Conservation (phyloP, 2,113 vertebrate genomes). For the Antechinus flavipes region DNA sequence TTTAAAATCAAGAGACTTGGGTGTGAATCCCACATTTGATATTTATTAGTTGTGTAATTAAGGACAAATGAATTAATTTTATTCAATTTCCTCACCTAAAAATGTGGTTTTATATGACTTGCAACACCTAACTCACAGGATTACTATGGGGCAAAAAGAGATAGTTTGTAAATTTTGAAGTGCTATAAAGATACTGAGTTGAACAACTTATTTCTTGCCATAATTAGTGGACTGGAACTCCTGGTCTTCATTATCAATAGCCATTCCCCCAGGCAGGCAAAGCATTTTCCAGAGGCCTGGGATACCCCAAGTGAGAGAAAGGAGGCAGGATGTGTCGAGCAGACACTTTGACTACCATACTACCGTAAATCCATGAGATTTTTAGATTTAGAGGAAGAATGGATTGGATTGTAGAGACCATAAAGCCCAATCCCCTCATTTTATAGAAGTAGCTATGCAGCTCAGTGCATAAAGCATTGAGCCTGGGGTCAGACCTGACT, state of each 20-base stretch:
- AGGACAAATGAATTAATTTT: not conserved
- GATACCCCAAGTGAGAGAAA: not conserved
- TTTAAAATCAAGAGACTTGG: not conserved
- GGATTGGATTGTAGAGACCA: too few species aligned
- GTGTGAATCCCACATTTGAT: not conserved
- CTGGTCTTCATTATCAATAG: not conserved
- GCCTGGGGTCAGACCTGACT: too few species aligned
- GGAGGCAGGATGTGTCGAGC: not conserved
- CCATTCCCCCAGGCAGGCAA: not conserved
- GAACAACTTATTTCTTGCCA: not conserved
- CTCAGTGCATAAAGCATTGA: not conserved
- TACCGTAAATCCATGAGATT: too few species aligned
- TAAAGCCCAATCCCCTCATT: not conserved
- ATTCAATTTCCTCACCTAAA: not conserved
- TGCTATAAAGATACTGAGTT: not conserved
- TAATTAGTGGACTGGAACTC: not conserved
- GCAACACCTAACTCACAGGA: not conserved
- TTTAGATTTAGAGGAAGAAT: not conserved
- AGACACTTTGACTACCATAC: not conserved
- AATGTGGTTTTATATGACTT: not conserved
- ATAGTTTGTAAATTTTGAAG: not conserved
- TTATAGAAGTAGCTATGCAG: fast-evolving
- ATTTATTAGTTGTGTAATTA: not conserved
- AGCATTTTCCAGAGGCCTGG: not conserved
- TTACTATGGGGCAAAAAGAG: not conserved